Base-by-base conservation (phyloP, 2,888 invertebrate species). In the Aphidoletes aphidimyza region DNA sequence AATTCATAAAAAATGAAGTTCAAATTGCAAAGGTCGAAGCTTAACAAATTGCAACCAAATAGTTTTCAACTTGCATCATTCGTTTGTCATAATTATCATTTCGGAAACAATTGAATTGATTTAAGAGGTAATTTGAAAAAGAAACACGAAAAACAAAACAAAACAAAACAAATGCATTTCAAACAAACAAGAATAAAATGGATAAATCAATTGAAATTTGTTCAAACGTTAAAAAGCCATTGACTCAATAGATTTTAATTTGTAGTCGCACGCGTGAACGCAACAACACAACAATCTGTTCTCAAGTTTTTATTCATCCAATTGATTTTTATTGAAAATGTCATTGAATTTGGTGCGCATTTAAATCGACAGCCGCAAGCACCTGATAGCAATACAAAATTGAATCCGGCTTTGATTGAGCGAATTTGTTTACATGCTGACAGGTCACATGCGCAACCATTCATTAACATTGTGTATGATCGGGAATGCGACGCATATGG, bases 301-400 rank as follows among this genome's bases (percentile, higher is more conserved):
- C n/a, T n/a, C n/a, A n/a, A n/a, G n/a, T n/a, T n/a, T n/a, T n/a
- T n/a, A n/a, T n/a, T n/a, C 22, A 2, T 69, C 69, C 26, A 69
- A 69, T 69, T 69, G 30, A 69, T 69, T 69, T 69, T 69, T 30
- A 69, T 30, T 69, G 69, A 69, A 30, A 69, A 69, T 30, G 34
- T 69, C 69, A 69, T 69, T 69, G 69, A 34, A 69, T 69, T 69
- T 30, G 14, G 22, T 30, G 26, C 69, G 34, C 69, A 30, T 26
- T 69, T 69, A 69, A 30, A 30, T 19, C 30, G 9, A 22, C 54
- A n/a, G 54, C 26, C 17, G 26, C 14, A 0, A 30, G 30, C 69
- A 69, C 30, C 69, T 69, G 69, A 69, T 69, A 69, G 69, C 69
- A 2, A 42, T 42, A 42, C n/a, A n/a, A n/a, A n/a, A n/a, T n/a